Evolutionary conservation across 2,797 vertebrate species (phyloP), one percentile per base, ranked within the genome.

Genomic region (Clarias platycephalus): DNA sequence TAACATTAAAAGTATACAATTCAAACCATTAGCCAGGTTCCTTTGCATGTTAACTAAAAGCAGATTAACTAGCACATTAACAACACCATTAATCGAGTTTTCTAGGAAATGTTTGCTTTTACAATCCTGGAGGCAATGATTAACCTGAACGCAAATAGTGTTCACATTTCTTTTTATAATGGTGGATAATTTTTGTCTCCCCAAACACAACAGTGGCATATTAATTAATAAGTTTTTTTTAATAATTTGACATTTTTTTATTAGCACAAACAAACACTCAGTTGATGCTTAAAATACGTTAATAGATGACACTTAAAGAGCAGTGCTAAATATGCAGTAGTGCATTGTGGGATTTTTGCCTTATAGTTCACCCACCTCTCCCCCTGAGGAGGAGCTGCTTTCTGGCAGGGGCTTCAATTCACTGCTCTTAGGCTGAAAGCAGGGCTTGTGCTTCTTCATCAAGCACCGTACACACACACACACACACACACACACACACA

Each of bases 391-490:
- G 93, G 92, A 91, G 90, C 90, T 93, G 90, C 90, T 93, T 93
- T 92, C 94, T 91, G 94, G 93, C 89, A 95, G 90, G 88, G 93
- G 93, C 92, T 93, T 94, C 88, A 94, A 92, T 90, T 94, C 94
- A 92, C 92, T 94, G 91, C 91, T 92, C 91, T 94, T 94, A 89
- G 91, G 93, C 93, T 92, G 93, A 93, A 93, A 91, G 91, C 90
- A 90, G 86, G 89, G 87, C 90, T 92, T 92, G 91, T 93, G 93
- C 87, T 88, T 92, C 92, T 93, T 95, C 93, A 91, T 91, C 91
- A 90, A 93, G 88, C 90, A 40, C 34, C 94, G 15, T 28, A 12
- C 34, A 70, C 31, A 70, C 28, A 37, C 67, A 68, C 67, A 68
- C 66, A 68, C 66, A 67, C 53, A 76, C 26, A 44, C 13, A 72